These are phyloP conservation scores for Coelopa frigida DNA, from an alignment of 1,140 invertebrate genomes.

Conservation along the genomic window DNA sequence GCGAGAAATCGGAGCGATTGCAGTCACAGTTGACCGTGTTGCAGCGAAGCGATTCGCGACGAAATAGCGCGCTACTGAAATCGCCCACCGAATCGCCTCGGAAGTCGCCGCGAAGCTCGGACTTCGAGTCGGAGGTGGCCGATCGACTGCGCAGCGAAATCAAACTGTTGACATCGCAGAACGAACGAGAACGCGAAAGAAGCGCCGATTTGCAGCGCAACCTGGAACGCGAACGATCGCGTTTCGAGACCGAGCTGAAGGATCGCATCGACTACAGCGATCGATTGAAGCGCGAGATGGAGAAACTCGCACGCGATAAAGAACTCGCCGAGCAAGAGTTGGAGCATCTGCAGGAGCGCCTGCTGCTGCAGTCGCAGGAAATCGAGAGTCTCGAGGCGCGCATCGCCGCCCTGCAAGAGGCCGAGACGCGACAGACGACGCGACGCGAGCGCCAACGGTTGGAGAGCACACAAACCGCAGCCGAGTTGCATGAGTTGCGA, in stretches of 20 bases:
- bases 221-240: slow-evolving; percentile 45
- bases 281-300: slow-evolving; percentile 46
- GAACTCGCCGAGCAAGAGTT: slow-evolving; percentile 32
- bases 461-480: slow-evolving; percentile 30
- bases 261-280: slow-evolving; percentile 50
- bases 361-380: slow-evolving; percentile 33
- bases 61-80: slow-evolving; percentile 31
- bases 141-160: slow-evolving; percentile 48
- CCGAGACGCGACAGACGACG: slow-evolving; percentile 30
- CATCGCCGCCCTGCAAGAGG: slow-evolving; percentile 33
- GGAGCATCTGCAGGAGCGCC: slow-evolving; percentile 38
- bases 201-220: slow-evolving; percentile 44
- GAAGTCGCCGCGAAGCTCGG: slow-evolving; percentile 28
- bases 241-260: slow-evolving; percentile 50
- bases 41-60: slow-evolving; percentile 34
- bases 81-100: slow-evolving; percentile 36
- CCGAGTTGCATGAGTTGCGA: slow-evolving; percentile 36
- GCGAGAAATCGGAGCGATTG: slow-evolving; percentile 49
- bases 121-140: slow-evolving; percentile 45
- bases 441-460: slow-evolving; percentile 33
- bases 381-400: slow-evolving; percentile 38
- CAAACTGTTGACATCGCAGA: slow-evolving; percentile 47
- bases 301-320: slow-evolving; percentile 36
- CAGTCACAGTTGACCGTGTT: slow-evolving; percentile 39
- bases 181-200: slow-evolving; percentile 47